These are phyloP conservation scores for Drosophila trichaetosa DNA, from an alignment of 2,888 invertebrate species.

Conservation along the genomic window DNA sequence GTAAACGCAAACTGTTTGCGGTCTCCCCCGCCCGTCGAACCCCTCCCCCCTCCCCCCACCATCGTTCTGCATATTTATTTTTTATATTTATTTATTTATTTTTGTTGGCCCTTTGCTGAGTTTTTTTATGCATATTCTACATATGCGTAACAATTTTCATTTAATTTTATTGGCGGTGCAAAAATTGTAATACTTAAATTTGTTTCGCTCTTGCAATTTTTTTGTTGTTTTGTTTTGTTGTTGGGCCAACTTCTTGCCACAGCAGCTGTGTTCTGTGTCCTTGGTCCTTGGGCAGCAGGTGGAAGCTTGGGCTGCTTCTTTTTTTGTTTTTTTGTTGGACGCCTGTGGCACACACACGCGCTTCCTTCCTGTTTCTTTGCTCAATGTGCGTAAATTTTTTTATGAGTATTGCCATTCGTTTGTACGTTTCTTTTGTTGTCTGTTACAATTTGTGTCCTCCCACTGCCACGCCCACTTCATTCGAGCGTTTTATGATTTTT, in stretches of 20 bases:
- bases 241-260: constrained; percentile 5
- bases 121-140: constrained; percentile 18
- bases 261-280: constrained; percentile 53
- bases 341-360: constrained; percentile 42
- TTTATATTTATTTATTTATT: constrained; percentile 1
- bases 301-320: constrained; percentile 32
- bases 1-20: constrained; percentile 48
- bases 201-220: constrained; percentile 45
- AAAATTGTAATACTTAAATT: constrained; percentile 61
- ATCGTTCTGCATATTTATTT: not conserved
- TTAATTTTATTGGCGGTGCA: constrained; percentile 70
- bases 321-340: not conserved
- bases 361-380: constrained; percentile 45
- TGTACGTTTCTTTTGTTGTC: constrained; percentile 23
- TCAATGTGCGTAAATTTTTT: constrained; percentile 77
- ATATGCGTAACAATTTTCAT: constrained; percentile 62
- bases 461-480: constrained; percentile 26
- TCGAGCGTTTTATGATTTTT: constrained; percentile 70
- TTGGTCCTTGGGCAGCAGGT: constrained; percentile 53
- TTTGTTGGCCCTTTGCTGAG: not conserved
- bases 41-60: not conserved
- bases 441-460: constrained; percentile 27
- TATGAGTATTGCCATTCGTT: constrained; percentile 69
- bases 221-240: constrained; percentile 12
- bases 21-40: not conserved